Base-by-base conservation (phyloP, 53 echinoderm and acorn worm genomes). In the Echinometra lucunter region DNA sequence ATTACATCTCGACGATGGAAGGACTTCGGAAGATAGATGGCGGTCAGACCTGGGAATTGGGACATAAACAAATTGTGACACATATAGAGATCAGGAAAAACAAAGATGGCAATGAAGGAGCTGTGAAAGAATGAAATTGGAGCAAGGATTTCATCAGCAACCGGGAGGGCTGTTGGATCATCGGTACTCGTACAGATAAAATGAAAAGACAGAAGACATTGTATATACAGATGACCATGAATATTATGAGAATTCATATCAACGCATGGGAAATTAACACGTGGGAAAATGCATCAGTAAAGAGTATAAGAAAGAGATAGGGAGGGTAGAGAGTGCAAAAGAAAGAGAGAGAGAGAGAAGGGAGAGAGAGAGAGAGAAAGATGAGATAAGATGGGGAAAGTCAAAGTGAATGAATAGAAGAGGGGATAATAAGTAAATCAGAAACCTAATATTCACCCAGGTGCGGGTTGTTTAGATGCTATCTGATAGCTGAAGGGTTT, bases 381-480 rank as follows among this genome's bases (percentile, higher is more conserved):
- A 42, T 40, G 44, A 42, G 75, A 25, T 9, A 66, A n/a, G n/a
- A n/a, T n/a, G n/a, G n/a, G 53, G 70, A 34, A 70, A 70, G 70
- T 7, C 8, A 2, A 70, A 70, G 70, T 13, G 34, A 70, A 40
- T 38, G 78, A 34, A 37, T 17, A 75, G 18, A 75, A 75, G 78
- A 40, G 38, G 78, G 42, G 40, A 32, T 81, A 25, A n/a, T 81
- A 81, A 81, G 81, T 81, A 44, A 81, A 81, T 81, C 19, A 15
- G 81, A 81, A 81, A 81, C 81, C 42, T 81, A 81, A 81, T 81
- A 21, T 81, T 23, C 19, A 81, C 11, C 45, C 85, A 85, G 45
- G 85, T 85, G 45, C n/a, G 49, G 49, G 85, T 85, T 85, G 85
- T 85, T 85, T 85, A n/a, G 27, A 49, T 25, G 49, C 23, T 47